Base-by-base conservation (phyloP, 2,113 vertebrate genomes). In the Thamnophis sirtalis region DNA sequence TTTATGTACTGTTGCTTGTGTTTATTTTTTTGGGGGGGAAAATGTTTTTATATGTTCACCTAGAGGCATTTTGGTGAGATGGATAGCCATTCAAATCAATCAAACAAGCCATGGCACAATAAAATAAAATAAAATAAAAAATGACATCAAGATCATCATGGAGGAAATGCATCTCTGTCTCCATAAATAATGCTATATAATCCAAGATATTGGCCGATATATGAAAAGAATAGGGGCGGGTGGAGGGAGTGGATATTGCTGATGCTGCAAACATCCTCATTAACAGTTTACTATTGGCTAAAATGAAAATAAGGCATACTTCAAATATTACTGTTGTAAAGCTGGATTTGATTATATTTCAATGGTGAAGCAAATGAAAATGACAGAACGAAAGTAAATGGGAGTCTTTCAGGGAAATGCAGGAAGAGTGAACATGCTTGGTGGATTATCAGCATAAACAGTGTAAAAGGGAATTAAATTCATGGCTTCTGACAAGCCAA, bases 401-500 rank as follows among this genome's bases (percentile, higher is more conserved):
- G 43, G 51, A 56, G 22, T 49, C 80, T 86, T 93, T 96, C n/a
- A 73, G 11, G 50, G 50, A 88, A 50, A 87, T 54, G 28, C 92
- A 91, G 43, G 26, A 80, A 94, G 90, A 96, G 91, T 15, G 51
- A 93, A 68, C 10, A 51, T 80, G 26, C 50, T 87, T 85, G 38
- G 73, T 88, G 92, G 93, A 73, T 38, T 91, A 86, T n/a, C 88
- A 89, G 17, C 84, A 87, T 94, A 93, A 94, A 5, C 92, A 86
- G 93, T 63, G 95, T 95, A 93, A 26, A 85, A 92, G 21, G 5
- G 50, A 4, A 92, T 92, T 89, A 93, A 93, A 89, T 89, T 53
- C 92, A 95, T 94, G 86, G 94, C 60, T 95, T 94, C 28, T 90
- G 93, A 92, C 89, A 95, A 95, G 88, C 86, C 91, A 96, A 95